Evolutionary conservation across 30 jellyfish, hydroid and myxozoan genomes (phyloP).

Genomic region (Euphysa ruthae): DNA sequence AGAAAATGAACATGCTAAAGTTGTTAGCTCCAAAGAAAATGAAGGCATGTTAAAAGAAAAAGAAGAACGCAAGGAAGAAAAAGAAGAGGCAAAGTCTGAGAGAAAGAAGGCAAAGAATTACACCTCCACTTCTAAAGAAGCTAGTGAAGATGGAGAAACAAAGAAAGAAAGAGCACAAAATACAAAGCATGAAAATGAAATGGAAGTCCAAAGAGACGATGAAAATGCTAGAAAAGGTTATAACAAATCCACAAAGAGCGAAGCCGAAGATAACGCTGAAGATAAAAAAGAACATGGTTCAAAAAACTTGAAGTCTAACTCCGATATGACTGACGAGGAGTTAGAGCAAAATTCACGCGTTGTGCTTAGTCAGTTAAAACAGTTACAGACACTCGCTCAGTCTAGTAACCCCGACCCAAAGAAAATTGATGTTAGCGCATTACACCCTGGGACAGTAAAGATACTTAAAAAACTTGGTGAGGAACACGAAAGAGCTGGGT

Average conservation of each 20-base stretch:
- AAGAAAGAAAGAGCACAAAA: conserved; percentile 1
- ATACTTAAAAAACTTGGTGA: conserved; percentile 83
- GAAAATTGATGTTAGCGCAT: conserved; percentile 67
- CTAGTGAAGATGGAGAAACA: background rate
- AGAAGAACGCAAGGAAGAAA: background rate
- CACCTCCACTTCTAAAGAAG: background rate
- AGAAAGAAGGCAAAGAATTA: conserved; percentile 1
- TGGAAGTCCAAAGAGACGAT: background rate
- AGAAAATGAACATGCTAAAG: background rate
- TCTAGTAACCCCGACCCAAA: conserved; percentile 89
- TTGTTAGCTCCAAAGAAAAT: background rate
- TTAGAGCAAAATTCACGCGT: conserved; percentile 71
- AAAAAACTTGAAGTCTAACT: background rate
- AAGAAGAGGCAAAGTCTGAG: background rate
- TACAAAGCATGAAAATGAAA: background rate
- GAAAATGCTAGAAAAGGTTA: background rate
- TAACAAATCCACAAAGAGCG: background rate
- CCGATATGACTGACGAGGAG: conserved; percentile 59
- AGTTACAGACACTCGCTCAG: conserved; percentile 82
- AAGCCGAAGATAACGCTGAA: background rate
- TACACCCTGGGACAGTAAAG: conserved; percentile 92
- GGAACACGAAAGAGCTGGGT: conserved; percentile 52
- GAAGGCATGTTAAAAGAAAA: background rate
- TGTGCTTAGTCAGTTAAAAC: conserved; percentile 71
- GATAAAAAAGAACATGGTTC: background rate